These are phyloP conservation scores for Epinephelus moara DNA, from an alignment of 2,113 vertebrate species.

Conservation along the genomic window DNA sequence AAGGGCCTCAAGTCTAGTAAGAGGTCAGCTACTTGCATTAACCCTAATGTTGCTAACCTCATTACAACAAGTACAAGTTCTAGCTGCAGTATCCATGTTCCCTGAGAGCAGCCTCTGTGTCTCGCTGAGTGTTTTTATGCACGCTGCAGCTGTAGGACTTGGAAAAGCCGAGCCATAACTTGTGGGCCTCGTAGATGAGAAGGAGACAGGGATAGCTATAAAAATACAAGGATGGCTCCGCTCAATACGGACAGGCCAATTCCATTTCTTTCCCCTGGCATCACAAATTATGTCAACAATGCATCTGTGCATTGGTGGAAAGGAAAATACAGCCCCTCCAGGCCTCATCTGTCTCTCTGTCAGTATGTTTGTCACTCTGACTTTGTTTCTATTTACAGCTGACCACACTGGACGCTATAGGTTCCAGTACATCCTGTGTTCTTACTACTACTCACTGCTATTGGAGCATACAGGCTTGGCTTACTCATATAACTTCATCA, in stretches of 20 bases:
- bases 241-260: constrained; percentile 54
- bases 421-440: background rate
- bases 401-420: background rate
- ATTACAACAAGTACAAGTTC: background rate
- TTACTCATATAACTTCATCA: background rate
- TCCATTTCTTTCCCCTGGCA: constrained; percentile 43
- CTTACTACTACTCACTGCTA: background rate
- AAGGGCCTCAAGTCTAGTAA: background rate
- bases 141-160: constrained; percentile 3
- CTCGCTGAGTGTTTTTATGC: constrained; percentile 32
- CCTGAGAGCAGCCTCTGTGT: background rate
- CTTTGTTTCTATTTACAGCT: background rate
- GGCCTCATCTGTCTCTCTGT: background rate
- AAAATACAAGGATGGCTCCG: constrained; percentile 50
- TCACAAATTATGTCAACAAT: constrained; percentile 69
- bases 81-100: constrained; percentile 35
- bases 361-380: background rate
- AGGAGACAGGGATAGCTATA: constrained; percentile 40
- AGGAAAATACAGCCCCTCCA: constrained; percentile 18
- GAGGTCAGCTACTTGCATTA: background rate
- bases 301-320: constrained; percentile 19
- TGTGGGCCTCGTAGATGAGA: constrained; percentile 60
- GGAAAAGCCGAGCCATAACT: constrained; percentile 63
- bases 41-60: background rate
- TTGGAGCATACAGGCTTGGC: background rate